Percentiles rank a stretch among this genome's conserved stretches.
Conservation (phyloP, 2,888 invertebrate genomes). For the Dicyrtomina minuta region DNA sequence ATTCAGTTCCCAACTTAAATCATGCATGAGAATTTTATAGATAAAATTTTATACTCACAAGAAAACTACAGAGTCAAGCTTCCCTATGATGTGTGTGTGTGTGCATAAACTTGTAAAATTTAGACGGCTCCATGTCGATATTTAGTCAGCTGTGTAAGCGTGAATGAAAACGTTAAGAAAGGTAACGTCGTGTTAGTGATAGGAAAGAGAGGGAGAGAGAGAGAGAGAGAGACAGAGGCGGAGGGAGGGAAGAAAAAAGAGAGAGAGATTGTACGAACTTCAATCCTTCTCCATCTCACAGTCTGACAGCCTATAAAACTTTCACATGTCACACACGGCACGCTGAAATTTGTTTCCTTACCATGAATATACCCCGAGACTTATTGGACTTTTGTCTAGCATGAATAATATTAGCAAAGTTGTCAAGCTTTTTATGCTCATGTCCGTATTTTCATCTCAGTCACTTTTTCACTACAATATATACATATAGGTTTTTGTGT, state of each 20-base stretch:
- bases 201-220: background rate
- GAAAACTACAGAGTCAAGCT: too few relatives aligned
- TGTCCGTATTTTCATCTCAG: background rate
- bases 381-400: slow-evolving; percentile 21
- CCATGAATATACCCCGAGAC: background rate
- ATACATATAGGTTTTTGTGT: background rate
- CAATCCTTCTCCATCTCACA: slow-evolving; percentile 29
- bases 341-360: slow-evolving; percentile 16
- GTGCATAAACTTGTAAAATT: too few relatives aligned
- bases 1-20: too few relatives aligned
- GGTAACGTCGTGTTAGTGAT: too few relatives aligned
- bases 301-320: slow-evolving; percentile 30
- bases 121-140: too few relatives aligned
- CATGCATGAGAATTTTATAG: too few relatives aligned
- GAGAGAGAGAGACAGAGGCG: background rate
- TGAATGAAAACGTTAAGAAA: too few relatives aligned
- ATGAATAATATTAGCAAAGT: slow-evolving; percentile 25
- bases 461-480: background rate
- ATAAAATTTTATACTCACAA: too few relatives aligned
- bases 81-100: too few relatives aligned
- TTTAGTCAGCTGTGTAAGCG: too few relatives aligned
- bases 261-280: slow-evolving; percentile 1
- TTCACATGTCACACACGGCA: slow-evolving; percentile 28
- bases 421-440: background rate
- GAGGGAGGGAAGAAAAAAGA: background rate